phyloP scores from a whole-genome alignment of 2,888 invertebrate genomes.

The Lepeophtheirus nordmannii region DNA sequence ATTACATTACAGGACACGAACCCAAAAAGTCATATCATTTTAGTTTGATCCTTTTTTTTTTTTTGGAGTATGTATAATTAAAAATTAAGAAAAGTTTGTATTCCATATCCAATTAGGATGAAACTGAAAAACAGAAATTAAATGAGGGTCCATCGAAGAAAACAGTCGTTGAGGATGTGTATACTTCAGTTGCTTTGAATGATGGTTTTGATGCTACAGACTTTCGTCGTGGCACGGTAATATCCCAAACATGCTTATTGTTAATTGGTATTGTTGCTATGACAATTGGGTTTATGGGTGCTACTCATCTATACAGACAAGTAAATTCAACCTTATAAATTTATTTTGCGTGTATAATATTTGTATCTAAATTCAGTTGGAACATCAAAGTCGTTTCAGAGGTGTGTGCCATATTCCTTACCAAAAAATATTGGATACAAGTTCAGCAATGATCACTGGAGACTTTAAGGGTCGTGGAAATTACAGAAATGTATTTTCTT shows the following conservation, averaged over 20 bases:
- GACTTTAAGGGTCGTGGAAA: background rate
- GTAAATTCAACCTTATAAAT: background rate
- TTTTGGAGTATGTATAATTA: no score
- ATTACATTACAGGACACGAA: no score
- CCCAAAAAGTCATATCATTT: no score
- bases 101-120: background rate
- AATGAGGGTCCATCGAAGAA: background rate
- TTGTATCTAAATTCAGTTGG: background rate
- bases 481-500: background rate
- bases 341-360: background rate
- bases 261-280: background rate
- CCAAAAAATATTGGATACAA: background rate
- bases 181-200: background rate
- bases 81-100: no score
- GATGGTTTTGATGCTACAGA: background rate
- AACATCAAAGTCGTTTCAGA: background rate
- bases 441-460: conserved; percentile 1
- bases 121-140: background rate
- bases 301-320: background rate
- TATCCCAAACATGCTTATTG: background rate
- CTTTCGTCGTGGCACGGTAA: background rate
- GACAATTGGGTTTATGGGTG: background rate
- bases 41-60: no score
- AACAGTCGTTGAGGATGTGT: background rate
- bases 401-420: background rate